These are phyloP conservation scores for Lanius collurio DNA, from an alignment of 2,113 vertebrate species.

Conservation along the genomic window DNA sequence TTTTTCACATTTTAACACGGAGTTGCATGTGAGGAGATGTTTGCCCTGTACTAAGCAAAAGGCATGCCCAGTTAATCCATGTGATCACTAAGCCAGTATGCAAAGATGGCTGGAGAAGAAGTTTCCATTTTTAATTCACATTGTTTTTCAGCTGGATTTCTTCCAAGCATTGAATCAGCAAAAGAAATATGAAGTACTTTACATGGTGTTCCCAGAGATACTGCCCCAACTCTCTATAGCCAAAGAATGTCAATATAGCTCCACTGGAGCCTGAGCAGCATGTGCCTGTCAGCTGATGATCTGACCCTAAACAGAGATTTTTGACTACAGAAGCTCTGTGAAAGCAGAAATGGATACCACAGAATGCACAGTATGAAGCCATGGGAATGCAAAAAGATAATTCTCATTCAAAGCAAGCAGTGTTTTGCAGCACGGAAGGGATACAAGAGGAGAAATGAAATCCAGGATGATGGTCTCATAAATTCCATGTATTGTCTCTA, in stretches of 20 bases:
- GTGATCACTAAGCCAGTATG: not conserved
- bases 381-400: not conserved
- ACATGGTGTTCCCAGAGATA: not conserved
- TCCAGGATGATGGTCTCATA: not conserved
- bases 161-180: constrained; percentile 30
- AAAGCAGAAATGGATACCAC: not conserved
- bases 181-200: constrained; percentile 28
- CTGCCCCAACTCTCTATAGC: not conserved
- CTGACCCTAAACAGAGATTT: not conserved
- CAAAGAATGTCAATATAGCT: not conserved
- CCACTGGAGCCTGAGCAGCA: not conserved
- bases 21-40: not conserved
- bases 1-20: not conserved
- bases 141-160: constrained; percentile 6
- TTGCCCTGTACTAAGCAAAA: not conserved
- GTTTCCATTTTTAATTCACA: constrained; percentile 47
- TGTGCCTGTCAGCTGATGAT: not conserved
- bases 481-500: not conserved
- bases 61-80: not conserved
- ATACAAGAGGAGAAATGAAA: not conserved
- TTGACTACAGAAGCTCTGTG: not conserved
- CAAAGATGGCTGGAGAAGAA: not conserved
- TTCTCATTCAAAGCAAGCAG: not conserved
- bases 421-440: not conserved
- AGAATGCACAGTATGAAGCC: fast-evolving